Percentiles rank a stretch among this genome's conserved stretches.
Conservation (phyloP, 2,113 vertebrate genomes). For the Phocoena phocoena region DNA sequence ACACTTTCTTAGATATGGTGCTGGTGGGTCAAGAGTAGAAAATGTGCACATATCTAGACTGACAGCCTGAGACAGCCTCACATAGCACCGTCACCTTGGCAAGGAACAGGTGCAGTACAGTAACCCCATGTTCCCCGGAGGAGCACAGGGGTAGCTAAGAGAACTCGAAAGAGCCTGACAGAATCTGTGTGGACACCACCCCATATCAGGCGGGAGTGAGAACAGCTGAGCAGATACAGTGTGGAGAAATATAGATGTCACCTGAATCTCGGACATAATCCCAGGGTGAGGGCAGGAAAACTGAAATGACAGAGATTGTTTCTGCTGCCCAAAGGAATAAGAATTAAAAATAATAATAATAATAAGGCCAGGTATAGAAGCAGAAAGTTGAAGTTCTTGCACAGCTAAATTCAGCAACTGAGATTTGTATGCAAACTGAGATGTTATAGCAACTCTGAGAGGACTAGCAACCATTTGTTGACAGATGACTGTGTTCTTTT, state of each 20-base stretch:
- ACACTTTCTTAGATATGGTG: not conserved
- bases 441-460: not conserved
- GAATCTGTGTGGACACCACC: not conserved
- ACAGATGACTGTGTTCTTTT: not conserved
- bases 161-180: not conserved
- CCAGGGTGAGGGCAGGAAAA: not conserved
- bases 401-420: not conserved
- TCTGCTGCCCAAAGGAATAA: not conserved
- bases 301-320: not conserved
- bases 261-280: not conserved
- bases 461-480: not conserved
- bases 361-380: not conserved
- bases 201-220: not conserved
- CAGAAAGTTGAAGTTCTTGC: not conserved
- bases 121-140: accelerated
- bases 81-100: not conserved
- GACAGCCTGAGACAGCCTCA: not conserved
- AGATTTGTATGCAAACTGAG: not conserved
- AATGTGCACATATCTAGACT: not conserved
- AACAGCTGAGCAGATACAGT: not conserved
- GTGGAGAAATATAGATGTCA: not conserved
- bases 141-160: not conserved
- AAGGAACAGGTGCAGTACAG: not conserved
- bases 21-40: not conserved
- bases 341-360: not conserved